Evolutionary conservation across 1,140 invertebrate species (phyloP).

Genomic region (Protaetia brevitarsis): DNA sequence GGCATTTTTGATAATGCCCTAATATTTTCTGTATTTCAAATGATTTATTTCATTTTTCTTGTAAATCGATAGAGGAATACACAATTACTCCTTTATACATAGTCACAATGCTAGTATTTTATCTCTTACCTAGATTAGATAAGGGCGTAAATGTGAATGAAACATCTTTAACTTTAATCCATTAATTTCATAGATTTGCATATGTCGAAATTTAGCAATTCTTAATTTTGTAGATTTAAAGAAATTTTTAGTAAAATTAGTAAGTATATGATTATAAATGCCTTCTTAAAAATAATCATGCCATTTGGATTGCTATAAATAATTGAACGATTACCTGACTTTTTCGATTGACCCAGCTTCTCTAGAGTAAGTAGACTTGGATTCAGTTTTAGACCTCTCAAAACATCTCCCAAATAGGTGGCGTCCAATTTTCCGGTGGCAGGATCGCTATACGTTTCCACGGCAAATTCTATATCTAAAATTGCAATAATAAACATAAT

Average conservation of each 20-base stretch:
- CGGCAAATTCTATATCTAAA: constrained; percentile 41
- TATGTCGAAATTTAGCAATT: no score
- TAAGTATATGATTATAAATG: not conserved
- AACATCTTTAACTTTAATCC: no score
- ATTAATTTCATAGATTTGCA: no score
- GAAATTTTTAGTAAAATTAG: constrained; percentile 21
- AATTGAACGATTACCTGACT: constrained; percentile 33
- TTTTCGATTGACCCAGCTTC: constrained; percentile 38
- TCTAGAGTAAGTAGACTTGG: constrained; percentile 42
- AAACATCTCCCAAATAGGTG: constrained; percentile 33
- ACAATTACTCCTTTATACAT: no score
- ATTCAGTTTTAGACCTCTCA: constrained; percentile 38
- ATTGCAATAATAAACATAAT: constrained; percentile 16
- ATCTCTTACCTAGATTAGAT: no score
- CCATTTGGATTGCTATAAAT: not conserved
- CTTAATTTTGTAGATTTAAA: no score
- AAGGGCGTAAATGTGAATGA: no score
- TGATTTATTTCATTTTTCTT: no score
- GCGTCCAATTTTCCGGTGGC: constrained; percentile 36
- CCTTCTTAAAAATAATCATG: not conserved
- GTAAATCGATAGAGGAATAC: no score
- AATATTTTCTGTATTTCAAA: no score
- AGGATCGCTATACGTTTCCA: constrained; percentile 36
- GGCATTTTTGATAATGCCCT: no score
- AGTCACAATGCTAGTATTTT: no score